phyloP scores from a whole-genome alignment of 23 tunicate species.

The Diplosoma virens region DNA sequence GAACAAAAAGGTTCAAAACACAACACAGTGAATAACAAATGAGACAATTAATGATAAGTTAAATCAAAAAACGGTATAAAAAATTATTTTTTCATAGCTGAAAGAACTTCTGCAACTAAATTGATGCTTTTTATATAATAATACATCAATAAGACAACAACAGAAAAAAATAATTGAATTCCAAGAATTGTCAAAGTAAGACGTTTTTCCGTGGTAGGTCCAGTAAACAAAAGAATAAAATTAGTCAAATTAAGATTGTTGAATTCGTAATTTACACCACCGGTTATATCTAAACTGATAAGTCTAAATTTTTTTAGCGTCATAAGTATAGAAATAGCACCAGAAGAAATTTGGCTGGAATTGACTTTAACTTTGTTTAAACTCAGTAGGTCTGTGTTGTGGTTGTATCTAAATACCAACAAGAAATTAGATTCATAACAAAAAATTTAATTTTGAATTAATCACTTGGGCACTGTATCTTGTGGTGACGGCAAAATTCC shows the following conservation, averaged over 20 bases:
- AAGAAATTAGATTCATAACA: neutral
- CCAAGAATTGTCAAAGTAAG: neutral
- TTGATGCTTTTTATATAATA: too few relatives aligned
- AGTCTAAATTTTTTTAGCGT: neutral
- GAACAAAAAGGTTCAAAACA: too few relatives aligned
- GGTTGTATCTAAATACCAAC: neutral
- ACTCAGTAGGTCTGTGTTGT: neutral
- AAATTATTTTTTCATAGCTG: too few relatives aligned
- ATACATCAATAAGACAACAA: neutral
- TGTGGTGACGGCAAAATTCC: neutral
- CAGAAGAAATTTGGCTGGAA: too few relatives aligned
- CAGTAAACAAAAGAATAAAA: neutral
- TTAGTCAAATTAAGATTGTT: neutral
- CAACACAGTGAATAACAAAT: too few relatives aligned
- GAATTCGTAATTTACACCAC: neutral
- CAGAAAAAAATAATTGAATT: neutral
- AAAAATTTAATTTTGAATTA: neutral
- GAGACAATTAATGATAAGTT: too few relatives aligned
- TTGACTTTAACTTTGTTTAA: neutral
- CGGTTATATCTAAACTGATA: neutral
- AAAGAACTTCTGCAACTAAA: too few relatives aligned
- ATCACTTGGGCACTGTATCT: neutral
- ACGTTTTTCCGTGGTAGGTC: neutral
- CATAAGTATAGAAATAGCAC: neutral
- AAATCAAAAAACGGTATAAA: too few relatives aligned